Conservation (phyloP, 2,113 vertebrate genomes). For the Hystrix brachyura region DNA sequence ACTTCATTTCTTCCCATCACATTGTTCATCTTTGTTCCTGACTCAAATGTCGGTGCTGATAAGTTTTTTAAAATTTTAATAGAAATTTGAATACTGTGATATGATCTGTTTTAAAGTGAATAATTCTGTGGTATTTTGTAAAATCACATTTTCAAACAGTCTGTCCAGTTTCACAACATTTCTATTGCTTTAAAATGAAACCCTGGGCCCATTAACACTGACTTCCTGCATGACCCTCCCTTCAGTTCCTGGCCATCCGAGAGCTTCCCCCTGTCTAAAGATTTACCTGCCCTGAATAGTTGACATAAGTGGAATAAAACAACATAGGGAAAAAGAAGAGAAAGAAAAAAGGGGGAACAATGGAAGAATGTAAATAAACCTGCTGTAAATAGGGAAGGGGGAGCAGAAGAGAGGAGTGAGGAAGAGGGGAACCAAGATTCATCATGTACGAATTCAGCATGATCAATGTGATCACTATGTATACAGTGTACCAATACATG, state of each 20-base stretch:
- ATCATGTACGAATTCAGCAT: too few species aligned
- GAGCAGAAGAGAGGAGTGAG: too few species aligned
- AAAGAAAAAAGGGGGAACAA: too few species aligned
- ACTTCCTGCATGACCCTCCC: background rate
- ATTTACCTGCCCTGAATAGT: background rate
- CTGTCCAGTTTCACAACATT: background rate
- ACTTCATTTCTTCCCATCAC: background rate
- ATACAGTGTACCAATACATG: too few species aligned
- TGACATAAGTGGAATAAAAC: background rate
- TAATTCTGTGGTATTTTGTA: background rate
- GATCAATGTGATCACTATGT: too few species aligned
- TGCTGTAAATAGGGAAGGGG: too few species aligned
- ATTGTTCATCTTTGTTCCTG: background rate
- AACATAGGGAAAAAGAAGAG: too few species aligned
- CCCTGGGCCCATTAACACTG: background rate
- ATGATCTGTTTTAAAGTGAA: background rate
- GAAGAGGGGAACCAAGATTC: too few species aligned
- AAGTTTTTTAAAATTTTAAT: background rate
- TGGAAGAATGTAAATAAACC: too few species aligned
- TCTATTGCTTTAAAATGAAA: background rate
- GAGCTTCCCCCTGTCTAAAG: background rate
- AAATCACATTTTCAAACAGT: background rate
- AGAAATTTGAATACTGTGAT: background rate
- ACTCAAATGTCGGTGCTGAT: background rate
- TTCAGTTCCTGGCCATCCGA: too few species aligned